phyloP scores from a whole-genome alignment of 37 sponge, comb jelly and placozoan genomes.

The Aplysina aerophoba region DNA sequence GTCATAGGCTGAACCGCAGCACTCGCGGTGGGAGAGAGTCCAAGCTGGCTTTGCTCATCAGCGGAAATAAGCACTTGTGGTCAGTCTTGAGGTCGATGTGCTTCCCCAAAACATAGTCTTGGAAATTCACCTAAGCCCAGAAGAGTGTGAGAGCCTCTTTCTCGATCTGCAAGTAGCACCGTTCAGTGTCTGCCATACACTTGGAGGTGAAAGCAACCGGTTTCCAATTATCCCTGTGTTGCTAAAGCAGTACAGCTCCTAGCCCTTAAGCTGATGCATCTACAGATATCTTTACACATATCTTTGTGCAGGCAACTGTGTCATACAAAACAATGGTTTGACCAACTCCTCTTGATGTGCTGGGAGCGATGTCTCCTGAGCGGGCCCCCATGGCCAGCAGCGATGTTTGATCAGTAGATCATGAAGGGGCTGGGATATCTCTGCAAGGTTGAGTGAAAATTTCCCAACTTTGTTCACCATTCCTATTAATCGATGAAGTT shows the following conservation, averaged over 20 bases:
- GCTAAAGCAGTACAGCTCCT: too few relatives aligned
- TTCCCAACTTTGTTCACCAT: slow-evolving; percentile 63
- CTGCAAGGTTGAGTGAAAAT: slow-evolving; percentile 43
- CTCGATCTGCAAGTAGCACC: slow-evolving; percentile 47
- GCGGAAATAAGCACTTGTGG: too few relatives aligned
- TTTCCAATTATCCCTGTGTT: slow-evolving; percentile 17
- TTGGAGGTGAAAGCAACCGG: slow-evolving; percentile 57
- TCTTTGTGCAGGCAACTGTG: slow-evolving; percentile 31
- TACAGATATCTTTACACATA: slow-evolving; percentile 52
- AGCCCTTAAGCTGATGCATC: too few relatives aligned
- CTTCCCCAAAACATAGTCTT: too few relatives aligned
- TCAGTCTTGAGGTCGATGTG: too few relatives aligned
- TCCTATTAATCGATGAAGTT: slow-evolving; percentile 52
- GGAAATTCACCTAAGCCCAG: too few relatives aligned
- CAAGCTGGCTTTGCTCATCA: too few relatives aligned
- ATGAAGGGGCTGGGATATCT: slow-evolving; percentile 45
- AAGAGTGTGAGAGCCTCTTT: slow-evolving; percentile 53
- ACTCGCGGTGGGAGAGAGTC: too few relatives aligned
- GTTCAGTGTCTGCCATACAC: slow-evolving; percentile 46
- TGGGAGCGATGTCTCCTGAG: slow-evolving; percentile 28
- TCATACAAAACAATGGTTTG: slow-evolving; percentile 49
- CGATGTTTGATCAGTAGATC: slow-evolving; percentile 39
- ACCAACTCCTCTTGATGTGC: slow-evolving; percentile 51
- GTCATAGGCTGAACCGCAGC: too few relatives aligned
- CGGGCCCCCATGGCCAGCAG: slow-evolving; percentile 33